Conservation (phyloP, 2,113 vertebrate species). For the Amia ocellicauda region DNA sequence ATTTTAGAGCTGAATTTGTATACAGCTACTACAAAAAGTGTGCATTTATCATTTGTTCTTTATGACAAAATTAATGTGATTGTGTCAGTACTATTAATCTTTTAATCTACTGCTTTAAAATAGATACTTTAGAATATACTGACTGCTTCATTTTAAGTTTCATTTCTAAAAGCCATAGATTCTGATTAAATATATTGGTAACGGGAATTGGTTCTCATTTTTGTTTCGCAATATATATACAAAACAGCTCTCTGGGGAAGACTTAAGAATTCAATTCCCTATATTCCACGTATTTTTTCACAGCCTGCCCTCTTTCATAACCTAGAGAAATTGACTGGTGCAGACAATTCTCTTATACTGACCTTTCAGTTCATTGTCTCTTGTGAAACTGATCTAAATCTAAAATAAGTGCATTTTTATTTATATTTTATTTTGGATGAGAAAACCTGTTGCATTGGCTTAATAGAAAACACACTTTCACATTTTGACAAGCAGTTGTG, state of each 20-base stretch:
- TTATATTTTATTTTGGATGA: not conserved
- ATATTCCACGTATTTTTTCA: not conserved
- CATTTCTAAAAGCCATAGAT: not conserved
- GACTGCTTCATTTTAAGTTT: not conserved
- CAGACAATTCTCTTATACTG: no score
- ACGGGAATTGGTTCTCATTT: not conserved
- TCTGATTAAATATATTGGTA: not conserved
- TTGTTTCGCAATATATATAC: not conserved
- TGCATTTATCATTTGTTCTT: no score
- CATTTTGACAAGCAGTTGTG: not conserved
- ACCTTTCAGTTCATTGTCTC: not conserved
- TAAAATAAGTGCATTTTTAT: not conserved
- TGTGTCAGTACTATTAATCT: no score
- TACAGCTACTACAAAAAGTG: no score
- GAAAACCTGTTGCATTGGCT: not conserved
- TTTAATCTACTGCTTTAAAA: no score
- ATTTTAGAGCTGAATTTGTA: no score
- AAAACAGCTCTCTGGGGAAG: not conserved
- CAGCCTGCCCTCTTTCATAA: not conserved
- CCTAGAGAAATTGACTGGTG: not conserved
- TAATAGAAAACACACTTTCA: no score
- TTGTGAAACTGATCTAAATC: not conserved
- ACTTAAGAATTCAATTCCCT: not conserved
- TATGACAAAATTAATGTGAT: no score
- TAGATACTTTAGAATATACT: not conserved